Conservation (phyloP, 2,888 invertebrate genomes). For the Apantesis nais region DNA sequence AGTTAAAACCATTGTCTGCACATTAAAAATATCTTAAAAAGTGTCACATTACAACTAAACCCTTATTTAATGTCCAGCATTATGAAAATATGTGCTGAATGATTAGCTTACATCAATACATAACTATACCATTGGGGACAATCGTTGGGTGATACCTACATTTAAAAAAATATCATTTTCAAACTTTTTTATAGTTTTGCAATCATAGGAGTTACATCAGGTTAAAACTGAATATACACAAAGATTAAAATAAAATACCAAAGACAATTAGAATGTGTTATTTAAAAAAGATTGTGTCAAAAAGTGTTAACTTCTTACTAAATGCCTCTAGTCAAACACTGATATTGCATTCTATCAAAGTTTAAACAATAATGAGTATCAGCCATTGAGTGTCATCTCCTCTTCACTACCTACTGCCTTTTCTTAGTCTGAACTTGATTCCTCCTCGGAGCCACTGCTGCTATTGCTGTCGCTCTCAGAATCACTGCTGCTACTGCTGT, state of each 20-base stretch:
- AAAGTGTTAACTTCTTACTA: background rate
- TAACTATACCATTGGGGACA: constrained; percentile 26
- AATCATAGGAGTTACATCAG: background rate
- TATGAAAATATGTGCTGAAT: constrained; percentile 44
- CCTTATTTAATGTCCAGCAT: constrained; percentile 49
- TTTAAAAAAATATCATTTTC: constrained; percentile 1
- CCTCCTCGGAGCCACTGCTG: constrained; percentile 59
- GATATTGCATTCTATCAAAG: background rate
- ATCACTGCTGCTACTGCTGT: constrained; percentile 63
- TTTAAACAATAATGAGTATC: constrained; percentile 29
- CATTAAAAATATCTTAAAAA: constrained; percentile 45
- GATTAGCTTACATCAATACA: constrained; percentile 42
- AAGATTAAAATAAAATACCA: background rate
- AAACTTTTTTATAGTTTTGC: background rate
- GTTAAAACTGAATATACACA: background rate
- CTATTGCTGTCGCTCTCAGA: constrained; percentile 68
- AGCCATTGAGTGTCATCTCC: constrained; percentile 38
- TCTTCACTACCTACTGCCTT: constrained; percentile 49
- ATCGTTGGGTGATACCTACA: constrained; percentile 32
- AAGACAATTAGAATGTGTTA: background rate
- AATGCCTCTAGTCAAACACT: background rate
- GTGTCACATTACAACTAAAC: constrained; percentile 38
- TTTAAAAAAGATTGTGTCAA: background rate
- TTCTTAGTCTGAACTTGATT: constrained; percentile 49
- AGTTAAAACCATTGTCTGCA: constrained; percentile 43